phyloP scores from a whole-genome alignment of 1,140 invertebrate genomes.

The Drosophila insularis region DNA sequence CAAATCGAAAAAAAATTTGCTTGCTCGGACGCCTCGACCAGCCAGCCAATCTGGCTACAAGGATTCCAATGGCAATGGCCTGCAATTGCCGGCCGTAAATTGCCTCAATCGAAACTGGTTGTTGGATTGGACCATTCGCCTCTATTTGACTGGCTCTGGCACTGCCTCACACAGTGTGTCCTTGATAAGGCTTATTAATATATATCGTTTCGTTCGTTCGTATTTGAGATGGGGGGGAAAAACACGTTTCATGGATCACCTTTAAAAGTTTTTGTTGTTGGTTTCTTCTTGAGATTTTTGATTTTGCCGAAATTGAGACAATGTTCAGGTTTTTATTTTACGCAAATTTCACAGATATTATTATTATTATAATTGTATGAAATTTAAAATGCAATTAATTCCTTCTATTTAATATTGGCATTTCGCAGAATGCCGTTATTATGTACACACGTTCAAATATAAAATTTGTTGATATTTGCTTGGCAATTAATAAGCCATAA shows the following conservation, averaged over 20 bases:
- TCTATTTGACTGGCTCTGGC: conserved; percentile 1
- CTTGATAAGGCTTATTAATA: conserved; percentile 74
- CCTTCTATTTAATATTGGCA: conserved; percentile 35
- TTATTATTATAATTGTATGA: conserved; percentile 14
- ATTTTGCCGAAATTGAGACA: conserved; percentile 16
- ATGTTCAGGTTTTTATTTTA: conserved; percentile 27
- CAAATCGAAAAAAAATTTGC: conserved; percentile 4
- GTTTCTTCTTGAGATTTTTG: conserved; percentile 4
- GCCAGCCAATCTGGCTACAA: conserved; percentile 39
- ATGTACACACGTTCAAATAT: background rate
- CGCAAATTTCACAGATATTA: conserved; percentile 32
- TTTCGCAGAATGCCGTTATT: conserved; percentile 45
- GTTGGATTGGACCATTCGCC: conserved; percentile 32
- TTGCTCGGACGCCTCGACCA: conserved; percentile 22
- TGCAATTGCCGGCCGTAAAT: conserved; percentile 51
- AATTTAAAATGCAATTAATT: conserved; percentile 47
- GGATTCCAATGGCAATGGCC: conserved; percentile 78
- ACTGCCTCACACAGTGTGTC: conserved; percentile 40
- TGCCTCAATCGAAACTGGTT: conserved; percentile 53
- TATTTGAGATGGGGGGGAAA: conserved; percentile 33
- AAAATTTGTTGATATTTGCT: conserved; percentile 24
- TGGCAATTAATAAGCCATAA: conserved; percentile 2
- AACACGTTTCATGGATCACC: conserved; percentile 59
- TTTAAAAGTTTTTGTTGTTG: conserved; percentile 23
- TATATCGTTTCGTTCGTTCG: conserved; percentile 35